These are phyloP conservation scores for Cromileptes altivelis DNA, from an alignment of 2,113 vertebrate genomes.

Conservation along the genomic window DNA sequence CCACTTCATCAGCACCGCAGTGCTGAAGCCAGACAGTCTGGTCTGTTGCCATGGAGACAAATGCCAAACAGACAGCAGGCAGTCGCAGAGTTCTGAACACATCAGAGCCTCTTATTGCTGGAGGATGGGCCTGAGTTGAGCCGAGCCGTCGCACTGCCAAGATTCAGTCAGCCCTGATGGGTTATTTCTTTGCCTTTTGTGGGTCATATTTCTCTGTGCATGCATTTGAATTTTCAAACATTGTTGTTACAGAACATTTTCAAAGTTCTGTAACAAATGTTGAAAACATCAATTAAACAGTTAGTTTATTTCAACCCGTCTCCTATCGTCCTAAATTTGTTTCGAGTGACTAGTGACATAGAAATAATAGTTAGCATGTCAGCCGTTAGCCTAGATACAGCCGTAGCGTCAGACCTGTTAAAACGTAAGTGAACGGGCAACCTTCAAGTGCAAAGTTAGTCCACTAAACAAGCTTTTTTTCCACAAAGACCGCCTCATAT, in stretches of 20 bases:
- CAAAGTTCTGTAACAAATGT: background rate
- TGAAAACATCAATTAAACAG: background rate
- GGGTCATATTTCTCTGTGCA: background rate
- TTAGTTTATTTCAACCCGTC: no score
- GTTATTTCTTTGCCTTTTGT: background rate
- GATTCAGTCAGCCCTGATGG: background rate
- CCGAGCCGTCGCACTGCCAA: slow-evolving; percentile 7
- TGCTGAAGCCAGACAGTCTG: slow-evolving; percentile 65
- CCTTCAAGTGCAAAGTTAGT: no score
- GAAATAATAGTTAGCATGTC: no score
- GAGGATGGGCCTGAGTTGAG: slow-evolving; percentile 21
- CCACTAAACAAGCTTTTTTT: no score
- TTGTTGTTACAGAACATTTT: background rate
- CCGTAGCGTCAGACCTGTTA: no score
- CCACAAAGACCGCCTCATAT: no score
- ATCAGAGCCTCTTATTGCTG: slow-evolving; percentile 49
- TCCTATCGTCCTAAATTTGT: no score
- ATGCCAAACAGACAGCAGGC: slow-evolving; percentile 65
- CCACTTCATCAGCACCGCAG: slow-evolving; percentile 42
- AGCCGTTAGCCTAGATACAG: no score
- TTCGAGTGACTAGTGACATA: no score
- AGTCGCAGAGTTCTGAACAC: slow-evolving; percentile 51
- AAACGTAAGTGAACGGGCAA: no score
- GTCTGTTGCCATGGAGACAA: slow-evolving; percentile 72
- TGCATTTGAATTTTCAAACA: background rate